Base-by-base conservation (phyloP, 2,113 vertebrate genomes). In the Formicarius rufipectus region DNA sequence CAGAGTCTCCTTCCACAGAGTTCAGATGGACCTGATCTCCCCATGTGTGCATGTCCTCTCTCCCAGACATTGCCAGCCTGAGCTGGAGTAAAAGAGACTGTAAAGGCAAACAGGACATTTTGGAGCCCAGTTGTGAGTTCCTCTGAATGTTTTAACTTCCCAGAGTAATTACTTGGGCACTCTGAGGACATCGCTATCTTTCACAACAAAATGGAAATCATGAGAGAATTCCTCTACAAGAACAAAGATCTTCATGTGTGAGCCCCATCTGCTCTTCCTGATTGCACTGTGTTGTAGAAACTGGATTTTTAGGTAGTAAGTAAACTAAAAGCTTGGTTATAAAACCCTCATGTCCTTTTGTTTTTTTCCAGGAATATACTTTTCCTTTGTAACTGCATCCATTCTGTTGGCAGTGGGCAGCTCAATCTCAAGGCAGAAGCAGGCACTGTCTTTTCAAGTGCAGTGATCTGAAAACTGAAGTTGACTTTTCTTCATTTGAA, bases 251-350 rank as follows among this genome's bases (percentile, higher is more conserved):
- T 97, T 88, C 95, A 93, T n/a, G 91, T 95, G 91, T 66, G 76
- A 60, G 95, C 82, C 45, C 84, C 94, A 18, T 97, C 97, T 72
- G 96, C 91, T 72, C 95, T 98, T 56, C 97, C 96, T 58, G 89
- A 96, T 12, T 93, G 85, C 73, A 96, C 87, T 87, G 88, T 97
- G 45, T 96, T 21, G 97, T 97, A 21, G 95, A 98, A 49, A 87
- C 94, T 71, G 96, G 86, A 89, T 97, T 98, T 96, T 90, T 98
- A 95, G 95, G 96, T 97, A 96, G 82, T 56, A 24, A 45, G 35
- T 30, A 49, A 47, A 77, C 31, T 11, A 84, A 30, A 67, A 58
- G 8, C 11, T 87, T 11, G 37, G 27, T 39, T 67, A n/a, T 44
- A 44, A 87, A 84, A 18, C 17, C 14, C 6, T 44, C 31, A 22